phyloP scores from a whole-genome alignment of 2,797 vertebrate species.

The Pipistrellus pipistrellus region DNA sequence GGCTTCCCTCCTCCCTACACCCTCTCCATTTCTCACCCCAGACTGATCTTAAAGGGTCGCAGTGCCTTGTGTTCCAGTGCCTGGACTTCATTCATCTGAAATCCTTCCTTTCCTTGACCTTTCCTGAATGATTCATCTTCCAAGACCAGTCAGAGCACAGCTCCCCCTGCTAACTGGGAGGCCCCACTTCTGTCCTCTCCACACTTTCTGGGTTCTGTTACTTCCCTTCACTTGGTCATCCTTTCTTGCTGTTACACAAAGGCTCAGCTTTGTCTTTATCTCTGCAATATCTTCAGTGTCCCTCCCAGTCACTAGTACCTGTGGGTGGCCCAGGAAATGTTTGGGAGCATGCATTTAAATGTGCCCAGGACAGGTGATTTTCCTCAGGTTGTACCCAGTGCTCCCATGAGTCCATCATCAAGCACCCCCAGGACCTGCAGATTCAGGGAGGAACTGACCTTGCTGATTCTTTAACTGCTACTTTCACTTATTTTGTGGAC shows the following conservation, averaged over 20 bases:
- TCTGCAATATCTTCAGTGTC: not conserved
- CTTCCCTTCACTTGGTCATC: accelerated
- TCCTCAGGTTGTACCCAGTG: not conserved
- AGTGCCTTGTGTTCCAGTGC: not conserved
- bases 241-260: not conserved
- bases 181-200: not conserved
- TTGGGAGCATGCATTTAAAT: not conserved
- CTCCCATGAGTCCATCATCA: too few relatives aligned
- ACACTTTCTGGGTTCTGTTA: too few relatives aligned
- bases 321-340: not conserved
- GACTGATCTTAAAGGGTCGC: not conserved
- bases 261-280: not conserved
- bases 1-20: too few relatives aligned
- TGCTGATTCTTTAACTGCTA: not conserved
- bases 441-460: accelerated
- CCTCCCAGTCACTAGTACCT: not conserved
- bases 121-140: not conserved
- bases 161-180: accelerated
- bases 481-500: not conserved
- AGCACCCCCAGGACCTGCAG: not conserved
- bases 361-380: not conserved
- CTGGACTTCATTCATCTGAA: not conserved
- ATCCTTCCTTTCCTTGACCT: not conserved
- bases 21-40: not conserved
- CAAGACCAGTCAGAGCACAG: too few relatives aligned